A percentile compares a stretch with the other conserved stretches of the same genome.
phyloP scores from a whole-genome alignment of 1,140 invertebrate species.

The Campoletis sonorensis region DNA sequence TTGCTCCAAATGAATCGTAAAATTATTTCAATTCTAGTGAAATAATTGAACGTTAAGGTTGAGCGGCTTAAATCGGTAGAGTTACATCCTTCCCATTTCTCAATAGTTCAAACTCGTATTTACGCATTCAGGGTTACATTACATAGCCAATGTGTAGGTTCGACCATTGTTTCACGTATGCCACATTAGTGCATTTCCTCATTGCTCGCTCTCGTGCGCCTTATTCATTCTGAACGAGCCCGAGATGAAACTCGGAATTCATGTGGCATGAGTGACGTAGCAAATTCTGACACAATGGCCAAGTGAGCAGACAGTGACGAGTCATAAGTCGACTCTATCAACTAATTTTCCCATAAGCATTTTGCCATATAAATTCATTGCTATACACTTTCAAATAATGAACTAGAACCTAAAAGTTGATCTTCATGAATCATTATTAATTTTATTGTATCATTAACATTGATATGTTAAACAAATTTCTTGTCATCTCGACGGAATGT shows the following conservation, averaged over 20 bases:
- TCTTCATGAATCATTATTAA: too few relatives aligned
- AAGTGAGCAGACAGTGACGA: background rate
- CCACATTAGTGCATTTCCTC: background rate
- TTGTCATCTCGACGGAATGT: too few relatives aligned
- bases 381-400: too few relatives aligned
- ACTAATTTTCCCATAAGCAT: background rate
- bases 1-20: too few relatives aligned
- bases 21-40: too few relatives aligned
- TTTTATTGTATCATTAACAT: too few relatives aligned
- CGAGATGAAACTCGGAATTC: background rate
- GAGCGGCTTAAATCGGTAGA: too few relatives aligned
- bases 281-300: background rate
- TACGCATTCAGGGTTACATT: background rate
- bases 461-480: too few relatives aligned
- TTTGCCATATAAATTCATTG: background rate
- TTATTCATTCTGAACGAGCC: background rate
- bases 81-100: too few relatives aligned
- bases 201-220: background rate
- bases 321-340: background rate
- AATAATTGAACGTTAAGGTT: too few relatives aligned
- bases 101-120: too few relatives aligned
- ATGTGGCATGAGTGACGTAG: background rate
- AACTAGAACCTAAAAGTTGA: too few relatives aligned
- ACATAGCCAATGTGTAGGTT: background rate
- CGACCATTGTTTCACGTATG: background rate